These are phyloP conservation scores for Sinocyclocheilus grahami DNA, from an alignment of 2,113 vertebrate species.

Conservation along the genomic window DNA sequence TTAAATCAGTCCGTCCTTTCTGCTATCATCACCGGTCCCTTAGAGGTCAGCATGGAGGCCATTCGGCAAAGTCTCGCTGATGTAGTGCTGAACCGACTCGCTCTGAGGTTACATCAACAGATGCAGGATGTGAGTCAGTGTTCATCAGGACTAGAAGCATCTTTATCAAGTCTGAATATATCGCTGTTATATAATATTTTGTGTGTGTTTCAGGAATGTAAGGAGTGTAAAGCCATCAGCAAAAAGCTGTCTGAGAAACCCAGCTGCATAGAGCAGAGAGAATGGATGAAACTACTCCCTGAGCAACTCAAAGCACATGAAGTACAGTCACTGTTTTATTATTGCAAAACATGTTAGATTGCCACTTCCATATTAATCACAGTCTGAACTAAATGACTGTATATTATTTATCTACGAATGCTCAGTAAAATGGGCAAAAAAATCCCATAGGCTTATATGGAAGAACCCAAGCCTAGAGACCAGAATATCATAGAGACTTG, in stretches of 20 bases:
- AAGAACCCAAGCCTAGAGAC: no score
- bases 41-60: no score
- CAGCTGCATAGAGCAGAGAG: constrained; percentile 80
- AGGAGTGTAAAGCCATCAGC: constrained; percentile 77
- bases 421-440: no score
- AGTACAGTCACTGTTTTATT: constrained; percentile 65
- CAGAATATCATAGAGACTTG: no score
- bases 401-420: no score
- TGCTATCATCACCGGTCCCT: no score
- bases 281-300: constrained; percentile 89
- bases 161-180: neutral
- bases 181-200: neutral
- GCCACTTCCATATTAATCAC: no score
- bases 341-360: no score
- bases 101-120: constrained; percentile 76
- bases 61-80: constrained; percentile 59
- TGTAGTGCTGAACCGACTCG: constrained; percentile 78
- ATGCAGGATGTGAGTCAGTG: constrained; percentile 79
- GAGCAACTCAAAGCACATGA: constrained; percentile 79
- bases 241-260: constrained; percentile 82
- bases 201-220: constrained; percentile 77
- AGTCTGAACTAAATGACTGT: no score
- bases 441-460: no score
- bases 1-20: no score
- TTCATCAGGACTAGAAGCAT: neutral